Conservation (phyloP, 2,797 vertebrate genomes). For the Distichodus sexfasciatus region DNA sequence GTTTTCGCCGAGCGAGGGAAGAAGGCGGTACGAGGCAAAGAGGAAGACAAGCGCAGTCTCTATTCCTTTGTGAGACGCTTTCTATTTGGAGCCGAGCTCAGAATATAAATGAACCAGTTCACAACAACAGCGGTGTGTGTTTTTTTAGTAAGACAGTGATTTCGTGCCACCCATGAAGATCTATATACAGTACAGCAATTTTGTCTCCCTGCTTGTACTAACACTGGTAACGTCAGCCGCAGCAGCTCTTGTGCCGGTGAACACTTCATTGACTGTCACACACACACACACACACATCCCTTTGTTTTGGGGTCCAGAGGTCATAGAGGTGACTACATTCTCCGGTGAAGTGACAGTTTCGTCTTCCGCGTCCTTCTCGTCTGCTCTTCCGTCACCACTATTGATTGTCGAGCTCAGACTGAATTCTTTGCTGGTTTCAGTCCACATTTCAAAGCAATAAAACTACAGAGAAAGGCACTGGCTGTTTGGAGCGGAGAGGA, state of each 20-base stretch:
- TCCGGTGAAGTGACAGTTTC: slow-evolving; percentile 76
- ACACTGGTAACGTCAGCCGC: too few relatives aligned
- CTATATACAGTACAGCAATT: background rate
- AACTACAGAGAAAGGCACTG: background rate
- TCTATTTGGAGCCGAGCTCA: slow-evolving; percentile 10
- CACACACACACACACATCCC: slow-evolving; percentile 37
- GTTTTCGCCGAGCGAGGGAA: too few relatives aligned
- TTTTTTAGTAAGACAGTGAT: background rate
- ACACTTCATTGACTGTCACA: slow-evolving; percentile 1
- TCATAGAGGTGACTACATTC: too few relatives aligned
- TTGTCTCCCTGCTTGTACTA: background rate
- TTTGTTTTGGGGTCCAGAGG: slow-evolving; percentile 55
- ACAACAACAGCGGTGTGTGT: background rate
- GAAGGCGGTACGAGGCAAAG: too few relatives aligned
- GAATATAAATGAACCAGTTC: slow-evolving; percentile 4
- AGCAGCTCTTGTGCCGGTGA: background rate
- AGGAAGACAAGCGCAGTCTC: slow-evolving; percentile 33
- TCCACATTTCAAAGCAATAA: slow-evolving; percentile 73
- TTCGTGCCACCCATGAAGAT: background rate
- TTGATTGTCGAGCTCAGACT: slow-evolving; percentile 83
- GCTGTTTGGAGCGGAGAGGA: too few relatives aligned
- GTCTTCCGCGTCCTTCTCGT: slow-evolving; percentile 77
- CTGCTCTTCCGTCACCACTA: slow-evolving; percentile 79
- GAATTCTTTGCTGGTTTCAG: slow-evolving; percentile 82
- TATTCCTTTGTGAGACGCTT: slow-evolving; percentile 63